phyloP scores from a whole-genome alignment of 2,797 vertebrate species.

The Neosalanx taihuensis region DNA sequence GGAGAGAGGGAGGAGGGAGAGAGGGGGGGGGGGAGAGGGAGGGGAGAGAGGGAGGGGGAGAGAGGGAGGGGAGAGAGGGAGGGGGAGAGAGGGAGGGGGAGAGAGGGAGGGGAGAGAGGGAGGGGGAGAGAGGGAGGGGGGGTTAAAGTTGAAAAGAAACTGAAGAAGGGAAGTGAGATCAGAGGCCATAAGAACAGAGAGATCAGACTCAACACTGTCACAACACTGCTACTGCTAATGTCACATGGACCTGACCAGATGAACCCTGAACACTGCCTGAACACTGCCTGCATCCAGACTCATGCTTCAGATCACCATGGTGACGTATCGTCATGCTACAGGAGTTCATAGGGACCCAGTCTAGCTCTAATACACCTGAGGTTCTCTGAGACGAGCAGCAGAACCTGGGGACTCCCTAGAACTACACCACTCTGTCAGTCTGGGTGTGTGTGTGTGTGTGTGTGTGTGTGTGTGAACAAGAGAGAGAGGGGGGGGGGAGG shows the following conservation, averaged over 20 bases:
- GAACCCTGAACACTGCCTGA: neutral
- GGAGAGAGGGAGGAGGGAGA: neutral
- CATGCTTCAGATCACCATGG: conserved; percentile 7
- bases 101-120: too few relatives aligned
- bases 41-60: neutral
- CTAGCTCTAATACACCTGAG: conserved; percentile 13
- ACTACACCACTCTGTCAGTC: neutral
- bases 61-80: neutral
- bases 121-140: neutral
- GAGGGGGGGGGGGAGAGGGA: too few relatives aligned
- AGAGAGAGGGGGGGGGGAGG: neutral
- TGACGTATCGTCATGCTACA: conserved; percentile 4
- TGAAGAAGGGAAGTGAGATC: too few relatives aligned
- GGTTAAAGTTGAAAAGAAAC: too few relatives aligned
- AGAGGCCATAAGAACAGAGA: too few relatives aligned
- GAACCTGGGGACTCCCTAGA: neutral
- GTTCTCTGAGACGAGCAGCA: neutral
- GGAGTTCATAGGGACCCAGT: conserved; percentile 7
- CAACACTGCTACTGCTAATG: too few relatives aligned
- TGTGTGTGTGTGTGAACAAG: neutral
- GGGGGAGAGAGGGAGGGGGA: neutral
- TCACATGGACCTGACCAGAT: too few relatives aligned
- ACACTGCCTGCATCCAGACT: neutral
- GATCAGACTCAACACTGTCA: too few relatives aligned
- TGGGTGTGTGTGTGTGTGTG: neutral